These are phyloP conservation scores for Neoseiulus cucumeris DNA, from an alignment of 1,140 invertebrate genomes.

Conservation along the genomic window DNA sequence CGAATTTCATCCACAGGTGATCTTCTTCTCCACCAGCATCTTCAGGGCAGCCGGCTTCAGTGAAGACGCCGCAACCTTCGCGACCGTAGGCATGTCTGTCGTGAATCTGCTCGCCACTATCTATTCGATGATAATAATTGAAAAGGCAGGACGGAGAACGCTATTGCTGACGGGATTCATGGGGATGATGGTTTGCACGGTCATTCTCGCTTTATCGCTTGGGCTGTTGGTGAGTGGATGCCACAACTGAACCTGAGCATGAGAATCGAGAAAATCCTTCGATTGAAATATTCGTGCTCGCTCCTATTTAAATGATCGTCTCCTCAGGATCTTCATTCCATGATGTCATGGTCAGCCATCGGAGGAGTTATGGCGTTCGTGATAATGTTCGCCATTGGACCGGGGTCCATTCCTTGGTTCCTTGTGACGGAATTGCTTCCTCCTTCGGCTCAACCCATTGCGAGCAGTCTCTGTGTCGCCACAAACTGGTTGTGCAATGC, in stretches of 20 bases:
- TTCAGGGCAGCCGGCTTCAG: not conserved
- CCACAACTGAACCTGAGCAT: not conserved
- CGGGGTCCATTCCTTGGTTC: constrained; percentile 5
- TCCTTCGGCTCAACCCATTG: not conserved
- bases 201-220: not conserved
- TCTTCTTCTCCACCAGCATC: not conserved
- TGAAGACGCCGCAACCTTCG: not conserved
- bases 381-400: not conserved
- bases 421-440: not conserved
- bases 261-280: not conserved
- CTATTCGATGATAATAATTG: not conserved
- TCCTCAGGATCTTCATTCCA: not conserved
- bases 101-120: not conserved
- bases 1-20: not conserved
- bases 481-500: not conserved
- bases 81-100: not conserved
- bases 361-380: not conserved
- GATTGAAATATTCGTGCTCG: not conserved
- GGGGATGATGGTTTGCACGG: not conserved
- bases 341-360: not conserved
- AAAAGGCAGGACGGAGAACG: not conserved
- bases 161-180: not conserved
- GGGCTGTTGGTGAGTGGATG: not conserved
- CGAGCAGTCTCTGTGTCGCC: not conserved
- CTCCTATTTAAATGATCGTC: not conserved